Evolutionary conservation across 2,113 vertebrate species (phyloP).

Genomic region (Erythrolamprus reginae): DNA sequence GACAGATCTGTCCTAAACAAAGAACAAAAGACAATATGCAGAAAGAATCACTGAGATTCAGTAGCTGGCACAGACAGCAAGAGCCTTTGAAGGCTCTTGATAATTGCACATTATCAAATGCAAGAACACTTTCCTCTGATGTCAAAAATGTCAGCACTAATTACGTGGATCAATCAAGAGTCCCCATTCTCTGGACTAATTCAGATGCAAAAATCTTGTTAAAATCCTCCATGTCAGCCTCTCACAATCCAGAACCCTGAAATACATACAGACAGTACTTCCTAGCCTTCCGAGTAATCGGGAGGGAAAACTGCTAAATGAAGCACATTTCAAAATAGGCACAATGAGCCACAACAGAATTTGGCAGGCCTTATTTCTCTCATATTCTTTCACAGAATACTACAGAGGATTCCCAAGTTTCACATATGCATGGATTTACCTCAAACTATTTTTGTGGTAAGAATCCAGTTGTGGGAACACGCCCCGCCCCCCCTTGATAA

Average conservation of each 20-base stretch:
- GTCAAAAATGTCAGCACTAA: neutral
- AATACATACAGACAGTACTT: neutral
- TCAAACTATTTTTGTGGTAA: neutral
- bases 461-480: neutral
- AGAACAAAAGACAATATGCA: neutral
- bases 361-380: neutral
- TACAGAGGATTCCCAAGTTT: neutral
- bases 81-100: neutral
- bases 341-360: neutral
- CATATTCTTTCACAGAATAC: neutral
- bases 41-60: neutral
- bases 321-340: neutral
- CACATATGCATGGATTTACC: neutral
- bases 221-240: neutral
- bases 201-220: neutral
- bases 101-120: neutral
- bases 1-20: accelerated
- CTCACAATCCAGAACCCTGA: neutral
- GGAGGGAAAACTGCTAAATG: neutral
- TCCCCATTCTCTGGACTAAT: neutral
- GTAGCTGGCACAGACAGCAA: accelerated
- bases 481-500: too few species aligned
- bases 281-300: neutral
- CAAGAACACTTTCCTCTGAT: neutral
- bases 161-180: neutral